Conservation (phyloP, 2,888 invertebrate genomes). For the Lepidocyrtoides sp. region DNA sequence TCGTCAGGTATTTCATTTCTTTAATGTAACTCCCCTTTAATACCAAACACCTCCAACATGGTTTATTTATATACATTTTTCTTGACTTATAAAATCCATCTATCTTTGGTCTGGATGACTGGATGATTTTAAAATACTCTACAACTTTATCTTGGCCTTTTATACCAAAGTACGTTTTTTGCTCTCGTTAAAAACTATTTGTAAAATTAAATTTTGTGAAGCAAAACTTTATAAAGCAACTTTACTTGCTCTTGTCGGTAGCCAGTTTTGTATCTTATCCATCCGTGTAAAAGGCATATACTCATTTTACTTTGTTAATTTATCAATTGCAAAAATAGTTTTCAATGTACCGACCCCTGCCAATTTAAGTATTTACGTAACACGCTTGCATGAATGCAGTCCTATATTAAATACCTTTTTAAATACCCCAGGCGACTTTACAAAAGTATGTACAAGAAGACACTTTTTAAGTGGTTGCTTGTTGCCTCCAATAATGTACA, state of each 20-base stretch:
- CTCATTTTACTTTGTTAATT: not conserved
- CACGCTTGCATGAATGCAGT: not conserved
- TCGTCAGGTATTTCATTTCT: no score
- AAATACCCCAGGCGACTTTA: slow-evolving; percentile 41
- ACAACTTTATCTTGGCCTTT: no score
- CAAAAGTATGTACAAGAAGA: not conserved
- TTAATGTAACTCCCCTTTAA: no score
- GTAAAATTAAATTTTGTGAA: no score
- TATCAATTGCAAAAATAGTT: not conserved
- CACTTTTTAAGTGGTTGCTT: slow-evolving; percentile 52
- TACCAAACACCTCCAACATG: no score
- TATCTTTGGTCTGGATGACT: slow-evolving; percentile 58
- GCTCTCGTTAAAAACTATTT: no score
- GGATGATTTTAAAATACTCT: slow-evolving; percentile 26
- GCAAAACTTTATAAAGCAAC: no score
- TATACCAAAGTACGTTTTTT: no score
- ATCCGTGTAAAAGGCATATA: not conserved
- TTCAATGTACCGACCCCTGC: not conserved
- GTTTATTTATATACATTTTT: no score
- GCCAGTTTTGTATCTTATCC: not conserved
- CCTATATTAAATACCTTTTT: not conserved
- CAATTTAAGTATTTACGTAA: not conserved
- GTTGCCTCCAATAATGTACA: slow-evolving; percentile 35
- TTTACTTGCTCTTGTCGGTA: not conserved
- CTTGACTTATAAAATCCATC: slow-evolving; percentile 50